A percentile compares a stretch with the other conserved stretches of the same genome.
Evolutionary conservation across 2,888 invertebrate genomes (phyloP).

Genomic region (Ormyrus rosae): DNA sequence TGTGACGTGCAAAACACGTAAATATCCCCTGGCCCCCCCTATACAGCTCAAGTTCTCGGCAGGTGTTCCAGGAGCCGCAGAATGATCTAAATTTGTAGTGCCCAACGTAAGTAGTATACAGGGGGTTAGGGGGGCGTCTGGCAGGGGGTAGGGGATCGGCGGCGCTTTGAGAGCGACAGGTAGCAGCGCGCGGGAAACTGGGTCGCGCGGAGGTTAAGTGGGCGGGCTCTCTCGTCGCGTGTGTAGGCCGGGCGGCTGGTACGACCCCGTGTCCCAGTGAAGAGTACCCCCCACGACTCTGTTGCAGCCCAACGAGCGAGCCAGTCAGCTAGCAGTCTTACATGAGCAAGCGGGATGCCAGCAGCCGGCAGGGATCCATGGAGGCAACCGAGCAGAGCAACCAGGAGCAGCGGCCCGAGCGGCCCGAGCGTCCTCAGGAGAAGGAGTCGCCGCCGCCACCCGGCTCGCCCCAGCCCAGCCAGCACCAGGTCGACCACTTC

Average conservation of each 20-base stretch:
- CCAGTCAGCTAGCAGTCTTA: not conserved
- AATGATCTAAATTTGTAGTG: no score
- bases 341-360: conserved; percentile 34
- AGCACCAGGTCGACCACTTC: conserved; percentile 64
- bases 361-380: not conserved
- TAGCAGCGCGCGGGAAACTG: not conserved
- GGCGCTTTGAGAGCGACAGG: not conserved
- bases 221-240: not conserved
- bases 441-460: not conserved
- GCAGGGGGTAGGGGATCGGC: not conserved
- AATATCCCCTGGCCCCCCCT: no score
- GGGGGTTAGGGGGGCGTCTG: no score
- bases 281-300: no score
- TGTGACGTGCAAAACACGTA: no score
- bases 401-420: not conserved
- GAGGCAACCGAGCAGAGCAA: not conserved
- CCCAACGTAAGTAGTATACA: no score
- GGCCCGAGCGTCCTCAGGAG: not conserved
- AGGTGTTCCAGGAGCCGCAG: no score
- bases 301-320: no score
- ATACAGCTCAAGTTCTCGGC: no score
- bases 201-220: conserved; percentile 6
- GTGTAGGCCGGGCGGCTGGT: conserved; percentile 19
- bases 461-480: conserved; percentile 44
- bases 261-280: not conserved